Percentiles rank a stretch among this genome's conserved stretches.
Evolutionary conservation across 2,113 vertebrate genomes (phyloP).

Genomic region (Triplophysa rosa): DNA sequence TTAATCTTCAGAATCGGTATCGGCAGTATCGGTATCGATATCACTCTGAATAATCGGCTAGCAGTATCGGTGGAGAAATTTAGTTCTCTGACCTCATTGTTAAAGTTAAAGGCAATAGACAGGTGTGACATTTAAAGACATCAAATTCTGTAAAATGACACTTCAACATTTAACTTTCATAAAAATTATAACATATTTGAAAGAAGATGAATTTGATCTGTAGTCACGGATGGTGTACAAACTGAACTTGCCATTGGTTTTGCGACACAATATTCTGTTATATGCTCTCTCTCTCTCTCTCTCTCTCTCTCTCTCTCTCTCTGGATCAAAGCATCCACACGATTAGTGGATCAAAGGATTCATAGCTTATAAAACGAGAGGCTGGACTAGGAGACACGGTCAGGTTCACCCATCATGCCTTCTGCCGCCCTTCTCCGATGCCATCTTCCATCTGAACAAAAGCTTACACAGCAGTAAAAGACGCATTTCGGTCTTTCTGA

Average conservation of each 20-base stretch:
- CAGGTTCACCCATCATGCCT: constrained; percentile 2
- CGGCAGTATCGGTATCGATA: too few species aligned
- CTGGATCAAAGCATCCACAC: neutral
- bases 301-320: neutral
- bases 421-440: neutral
- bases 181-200: too few species aligned
- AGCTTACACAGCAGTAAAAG: neutral
- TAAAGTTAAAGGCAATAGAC: too few species aligned
- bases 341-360: constrained; percentile 16
- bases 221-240: neutral
- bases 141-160: too few species aligned
- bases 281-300: neutral
- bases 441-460: neutral
- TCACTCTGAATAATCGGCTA: too few species aligned
- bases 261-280: neutral
- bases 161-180: too few species aligned
- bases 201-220: too few species aligned
- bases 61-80: too few species aligned
- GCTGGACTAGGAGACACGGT: neutral
- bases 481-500: neutral
- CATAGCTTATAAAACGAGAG: constrained; percentile 6
- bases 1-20: too few species aligned
- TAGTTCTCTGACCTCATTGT: too few species aligned
- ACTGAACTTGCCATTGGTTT: neutral
- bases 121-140: too few species aligned